Percentiles rank a stretch among this genome's conserved stretches.
These are phyloP conservation scores for Papilio polyxenes DNA, from an alignment of 1,140 invertebrate species.

Conservation along the genomic window DNA sequence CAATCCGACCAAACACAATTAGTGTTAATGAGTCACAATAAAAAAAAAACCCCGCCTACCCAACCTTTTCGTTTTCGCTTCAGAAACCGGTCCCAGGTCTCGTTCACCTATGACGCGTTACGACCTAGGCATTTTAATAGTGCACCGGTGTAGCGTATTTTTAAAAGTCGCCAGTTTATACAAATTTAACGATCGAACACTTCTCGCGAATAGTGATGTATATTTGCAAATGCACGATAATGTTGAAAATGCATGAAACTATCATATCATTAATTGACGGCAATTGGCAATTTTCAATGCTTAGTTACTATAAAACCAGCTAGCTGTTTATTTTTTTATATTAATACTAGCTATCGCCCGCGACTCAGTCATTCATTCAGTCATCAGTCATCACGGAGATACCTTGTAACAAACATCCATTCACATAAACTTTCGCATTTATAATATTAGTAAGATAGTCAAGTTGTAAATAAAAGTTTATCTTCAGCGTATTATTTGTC, in stretches of 20 bases:
- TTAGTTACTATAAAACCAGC: background rate
- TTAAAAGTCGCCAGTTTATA: conserved; percentile 37
- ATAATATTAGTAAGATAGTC: no score
- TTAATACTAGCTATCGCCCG: no score
- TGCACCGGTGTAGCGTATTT: conserved; percentile 34
- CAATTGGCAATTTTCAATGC: background rate
- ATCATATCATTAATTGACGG: background rate
- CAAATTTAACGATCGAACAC: conserved; percentile 28
- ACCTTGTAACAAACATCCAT: no score
- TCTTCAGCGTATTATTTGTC: no score
- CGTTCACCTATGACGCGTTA: conserved; percentile 34
- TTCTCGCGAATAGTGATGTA: conserved; percentile 12
- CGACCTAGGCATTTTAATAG: conserved; percentile 36
- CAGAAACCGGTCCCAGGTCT: conserved; percentile 9
- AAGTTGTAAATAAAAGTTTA: no score
- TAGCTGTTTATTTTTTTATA: no score
- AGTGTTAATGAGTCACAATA: conserved; percentile 29
- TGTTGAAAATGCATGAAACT: background rate
- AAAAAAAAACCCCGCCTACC: conserved; percentile 25
- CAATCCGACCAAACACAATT: conserved; percentile 31
- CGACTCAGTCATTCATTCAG: no score
- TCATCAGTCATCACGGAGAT: no score
- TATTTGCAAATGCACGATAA: background rate
- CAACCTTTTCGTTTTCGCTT: conserved; percentile 36
- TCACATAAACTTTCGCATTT: no score